phyloP scores from a whole-genome alignment of 2,113 vertebrate species.

The Talpa occidentalis region DNA sequence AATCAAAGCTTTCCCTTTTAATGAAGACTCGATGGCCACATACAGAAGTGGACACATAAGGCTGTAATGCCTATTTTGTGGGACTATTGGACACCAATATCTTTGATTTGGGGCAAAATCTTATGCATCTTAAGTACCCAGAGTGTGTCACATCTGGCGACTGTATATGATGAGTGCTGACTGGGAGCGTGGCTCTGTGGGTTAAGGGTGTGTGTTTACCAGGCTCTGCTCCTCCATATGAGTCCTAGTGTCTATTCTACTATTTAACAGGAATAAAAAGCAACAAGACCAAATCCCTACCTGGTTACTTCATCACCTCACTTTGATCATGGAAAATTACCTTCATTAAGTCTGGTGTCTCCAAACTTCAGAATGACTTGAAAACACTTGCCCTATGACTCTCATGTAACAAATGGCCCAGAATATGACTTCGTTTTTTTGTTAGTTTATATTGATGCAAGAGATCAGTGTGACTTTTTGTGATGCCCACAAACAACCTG shows the following conservation, averaged over 20 bases:
- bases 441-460: neutral
- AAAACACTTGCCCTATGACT: neutral
- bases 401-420: neutral
- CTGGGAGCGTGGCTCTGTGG: neutral
- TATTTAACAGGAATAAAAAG: neutral
- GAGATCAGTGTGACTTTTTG: neutral
- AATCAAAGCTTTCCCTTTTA: neutral
- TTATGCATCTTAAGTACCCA: neutral
- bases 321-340: neutral
- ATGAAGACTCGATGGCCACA: neutral
- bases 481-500: constrained; percentile 6
- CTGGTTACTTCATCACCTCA: neutral
- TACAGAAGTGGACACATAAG: neutral
- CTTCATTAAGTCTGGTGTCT: constrained; percentile 20
- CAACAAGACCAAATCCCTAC: neutral
- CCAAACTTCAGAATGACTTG: neutral
- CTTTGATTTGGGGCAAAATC: neutral
- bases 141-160: neutral
- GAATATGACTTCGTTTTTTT: constrained; percentile 19
- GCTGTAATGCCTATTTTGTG: neutral
- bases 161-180: rapidly evolving
- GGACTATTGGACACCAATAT: neutral
- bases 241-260: neutral
- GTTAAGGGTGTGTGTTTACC: neutral
- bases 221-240: neutral